Percentiles rank a stretch among this genome's conserved stretches.
Conservation (phyloP, 2,888 invertebrate species). For the Allophyes oxyacanthae region DNA sequence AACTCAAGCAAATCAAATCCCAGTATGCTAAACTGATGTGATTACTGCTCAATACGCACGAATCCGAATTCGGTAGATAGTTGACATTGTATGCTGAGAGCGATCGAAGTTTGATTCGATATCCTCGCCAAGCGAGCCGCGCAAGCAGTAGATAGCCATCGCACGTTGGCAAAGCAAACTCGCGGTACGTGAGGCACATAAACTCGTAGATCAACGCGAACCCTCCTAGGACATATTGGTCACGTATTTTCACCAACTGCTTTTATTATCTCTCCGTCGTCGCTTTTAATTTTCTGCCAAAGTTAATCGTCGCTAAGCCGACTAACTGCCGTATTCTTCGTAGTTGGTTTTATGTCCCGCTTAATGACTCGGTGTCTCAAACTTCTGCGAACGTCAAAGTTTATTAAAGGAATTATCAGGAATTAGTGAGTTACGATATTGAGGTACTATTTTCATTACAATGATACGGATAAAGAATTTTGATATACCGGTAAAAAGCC, state of each 20-base stretch:
- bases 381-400: constrained; percentile 48
- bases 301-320: constrained; percentile 76
- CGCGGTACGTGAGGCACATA: constrained; percentile 82
- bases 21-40: constrained; percentile 25
- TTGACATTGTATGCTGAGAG: constrained; percentile 70
- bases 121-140: constrained; percentile 67
- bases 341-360: constrained; percentile 69
- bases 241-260: constrained; percentile 82
- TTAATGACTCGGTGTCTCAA: constrained; percentile 58
- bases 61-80: constrained; percentile 44
- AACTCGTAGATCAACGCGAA: constrained; percentile 70
- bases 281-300: constrained; percentile 82
- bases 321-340: constrained; percentile 70
- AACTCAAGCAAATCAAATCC: constrained; percentile 7
- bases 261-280: constrained; percentile 80
- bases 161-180: constrained; percentile 85
- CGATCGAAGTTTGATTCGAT: constrained; percentile 79
- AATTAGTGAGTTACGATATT: constrained; percentile 29
- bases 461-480: constrained; percentile 4
- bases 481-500: neutral
- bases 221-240: constrained; percentile 83
- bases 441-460: constrained; percentile 23
- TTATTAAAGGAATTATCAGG: constrained; percentile 48
- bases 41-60: constrained; percentile 38
- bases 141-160: constrained; percentile 77